Base-by-base conservation (phyloP, 2,888 invertebrate species). In the Pachycephus smyrnensis region DNA sequence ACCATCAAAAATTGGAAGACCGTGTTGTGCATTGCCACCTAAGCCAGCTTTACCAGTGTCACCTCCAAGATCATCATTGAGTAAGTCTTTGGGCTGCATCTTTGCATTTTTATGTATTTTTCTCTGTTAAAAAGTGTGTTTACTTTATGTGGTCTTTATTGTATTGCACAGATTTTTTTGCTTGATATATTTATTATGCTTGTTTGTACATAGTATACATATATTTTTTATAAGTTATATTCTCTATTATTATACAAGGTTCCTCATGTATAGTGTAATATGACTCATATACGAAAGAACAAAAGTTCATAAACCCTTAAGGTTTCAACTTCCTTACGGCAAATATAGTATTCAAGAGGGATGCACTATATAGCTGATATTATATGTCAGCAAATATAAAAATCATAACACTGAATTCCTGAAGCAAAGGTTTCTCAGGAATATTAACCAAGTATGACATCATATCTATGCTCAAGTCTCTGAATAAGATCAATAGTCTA, bases 21-120 rank as follows among this genome's bases (percentile, higher is more conserved):
- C 94, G 69, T 95, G 95, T 87, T 93, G 94, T 84, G 93, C 94
- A 78, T 92, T 93, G 80, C 92, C 94, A 81, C 95, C 95, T 12
- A 95, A 95, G 90, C 95, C 95, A 81, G 94, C 94, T n/a, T 91
- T 95, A 77, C 95, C 95, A 55, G 92, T 94, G 74, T 93, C 94
- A 79, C 94, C 94, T 32, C 92, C 88, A 35, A 80, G 79, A 78
- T 80, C 80, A 73, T 76, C 77, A 36, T 80, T 82, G 82, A 85
- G 85, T 85, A 79, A 85, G 85, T 84, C 31, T 77, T 79, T 75
- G 12, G 1, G 23, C 36, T 73, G 55, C 78, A 76, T 73, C n/a
- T 73, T 75, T 73, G 69, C 11, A 75, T 31, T 71, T 55, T 37
- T 31, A 40, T 75, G 32, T 12, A n/a, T n/a, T 69, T 76, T 68